A percentile compares a stretch with the other conserved stretches of the same genome.
Conservation (phyloP, 2,888 invertebrate genomes). For the Eueremaeus valkanovi region DNA sequence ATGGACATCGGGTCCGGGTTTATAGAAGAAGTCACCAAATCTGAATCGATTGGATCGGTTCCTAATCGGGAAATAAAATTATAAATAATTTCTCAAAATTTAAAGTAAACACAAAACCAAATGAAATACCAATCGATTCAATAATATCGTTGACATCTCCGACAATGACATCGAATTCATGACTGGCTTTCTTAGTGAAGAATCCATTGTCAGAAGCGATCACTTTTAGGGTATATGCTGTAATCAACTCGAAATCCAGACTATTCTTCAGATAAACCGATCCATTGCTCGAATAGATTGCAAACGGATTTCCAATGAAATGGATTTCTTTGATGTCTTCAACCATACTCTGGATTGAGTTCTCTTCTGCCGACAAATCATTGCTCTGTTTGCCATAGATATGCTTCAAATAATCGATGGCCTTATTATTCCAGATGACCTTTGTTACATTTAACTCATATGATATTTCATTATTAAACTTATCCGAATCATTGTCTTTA, state of each 20-base stretch:
- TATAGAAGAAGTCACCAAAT: slow-evolving; percentile 69
- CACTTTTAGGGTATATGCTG: slow-evolving; percentile 79
- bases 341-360: not conserved
- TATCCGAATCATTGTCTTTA: slow-evolving; percentile 68
- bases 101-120: too few relatives aligned
- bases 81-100: too few relatives aligned
- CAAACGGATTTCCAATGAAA: slow-evolving; percentile 56
- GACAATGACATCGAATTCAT: slow-evolving; percentile 75
- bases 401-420: slow-evolving; percentile 11
- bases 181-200: slow-evolving; percentile 70
- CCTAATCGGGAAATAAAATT: not conserved
- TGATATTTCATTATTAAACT: slow-evolving; percentile 40
- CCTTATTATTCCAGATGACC: slow-evolving; percentile 31
- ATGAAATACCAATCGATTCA: not conserved
- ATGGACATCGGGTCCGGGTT: slow-evolving; percentile 67
- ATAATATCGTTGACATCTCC: slow-evolving; percentile 74
- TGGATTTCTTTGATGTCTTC: slow-evolving; percentile 25
- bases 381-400: slow-evolving; percentile 11
- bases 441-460: slow-evolving; percentile 36
- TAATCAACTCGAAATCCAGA: slow-evolving; percentile 79
- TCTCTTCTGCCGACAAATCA: slow-evolving; percentile 19
- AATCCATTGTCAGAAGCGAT: slow-evolving; percentile 76
- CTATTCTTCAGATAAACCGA: slow-evolving; percentile 71
- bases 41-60: slow-evolving; percentile 16
- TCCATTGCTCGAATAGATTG: slow-evolving; percentile 70